Evolutionary conservation across 2,797 vertebrate species (phyloP).

Genomic region (Lycodopsis pacificus): DNA sequence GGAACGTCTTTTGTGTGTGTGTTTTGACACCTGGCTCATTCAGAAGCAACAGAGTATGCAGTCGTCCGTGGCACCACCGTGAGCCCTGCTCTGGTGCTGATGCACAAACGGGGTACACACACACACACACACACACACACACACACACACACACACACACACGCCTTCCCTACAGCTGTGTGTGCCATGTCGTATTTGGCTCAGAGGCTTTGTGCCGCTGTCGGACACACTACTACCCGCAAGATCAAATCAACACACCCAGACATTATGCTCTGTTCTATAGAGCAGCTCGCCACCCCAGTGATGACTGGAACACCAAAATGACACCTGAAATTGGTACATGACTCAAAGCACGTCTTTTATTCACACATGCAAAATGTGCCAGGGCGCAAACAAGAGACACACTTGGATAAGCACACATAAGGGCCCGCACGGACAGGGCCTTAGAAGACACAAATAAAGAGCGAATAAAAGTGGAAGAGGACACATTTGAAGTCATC

Average conservation of each 20-base stretch:
- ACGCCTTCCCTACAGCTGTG: constrained; percentile 54
- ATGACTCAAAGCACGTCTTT: constrained; percentile 34
- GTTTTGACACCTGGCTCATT: constrained; percentile 76
- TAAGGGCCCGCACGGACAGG: not conserved
- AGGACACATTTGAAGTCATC: not conserved
- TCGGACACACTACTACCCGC: constrained; percentile 31
- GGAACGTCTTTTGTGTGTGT: constrained; percentile 41
- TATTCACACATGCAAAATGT: constrained; percentile 29
- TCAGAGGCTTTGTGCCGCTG: constrained; percentile 53
- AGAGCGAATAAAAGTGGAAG: not conserved
- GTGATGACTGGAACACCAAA: constrained; percentile 57
- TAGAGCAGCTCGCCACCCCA: constrained; percentile 45
- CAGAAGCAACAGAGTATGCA: constrained; percentile 70
- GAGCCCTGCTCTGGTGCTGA: constrained; percentile 26
- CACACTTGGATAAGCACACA: not conserved
- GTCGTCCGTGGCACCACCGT: constrained; percentile 54
- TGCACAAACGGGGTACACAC: constrained; percentile 26
- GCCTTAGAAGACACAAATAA: not conserved
- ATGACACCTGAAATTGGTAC: constrained; percentile 35
- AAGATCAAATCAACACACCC: constrained; percentile 45
- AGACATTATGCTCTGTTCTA: constrained; percentile 38
- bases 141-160: constrained; percentile 39
- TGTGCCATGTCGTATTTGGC: constrained; percentile 59
- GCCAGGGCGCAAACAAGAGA: not conserved
- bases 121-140: constrained; percentile 32